Evolutionary conservation across 2,888 invertebrate species (phyloP).

Genomic region (Mythimna lalbum): DNA sequence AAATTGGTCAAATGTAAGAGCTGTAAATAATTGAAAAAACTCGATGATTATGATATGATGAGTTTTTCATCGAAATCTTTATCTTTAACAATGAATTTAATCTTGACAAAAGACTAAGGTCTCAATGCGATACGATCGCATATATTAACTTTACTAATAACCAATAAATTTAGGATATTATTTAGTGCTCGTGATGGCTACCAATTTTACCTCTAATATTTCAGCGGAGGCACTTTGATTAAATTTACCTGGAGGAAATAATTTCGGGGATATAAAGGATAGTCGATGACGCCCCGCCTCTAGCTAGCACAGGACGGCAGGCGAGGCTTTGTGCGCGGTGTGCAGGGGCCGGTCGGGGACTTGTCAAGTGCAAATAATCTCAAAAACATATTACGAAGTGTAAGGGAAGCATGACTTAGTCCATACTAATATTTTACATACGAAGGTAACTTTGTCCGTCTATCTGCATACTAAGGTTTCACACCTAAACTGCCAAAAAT

Average conservation of each 20-base stretch:
- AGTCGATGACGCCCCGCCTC: conserved; percentile 9
- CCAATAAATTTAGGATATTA: conserved; percentile 44
- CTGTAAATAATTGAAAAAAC: background rate
- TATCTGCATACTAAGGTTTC: background rate
- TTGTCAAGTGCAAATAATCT: background rate
- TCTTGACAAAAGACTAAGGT: background rate
- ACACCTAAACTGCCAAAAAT: background rate
- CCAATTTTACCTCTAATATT: conserved; percentile 56
- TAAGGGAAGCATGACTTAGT: background rate
- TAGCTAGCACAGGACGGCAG: background rate
- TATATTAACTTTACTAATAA: conserved; percentile 25
- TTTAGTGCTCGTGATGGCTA: conserved; percentile 29
- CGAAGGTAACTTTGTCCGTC: background rate
- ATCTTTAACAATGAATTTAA: no score
- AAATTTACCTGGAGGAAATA: conserved; percentile 48
- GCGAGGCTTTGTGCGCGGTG: background rate
- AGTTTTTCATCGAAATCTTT: background rate
- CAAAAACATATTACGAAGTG: background rate
- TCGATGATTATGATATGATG: background rate
- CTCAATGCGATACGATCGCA: no score
- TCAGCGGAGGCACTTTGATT: conserved; percentile 50
- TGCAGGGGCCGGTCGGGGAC: background rate
- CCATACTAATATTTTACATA: background rate
- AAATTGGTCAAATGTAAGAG: background rate
- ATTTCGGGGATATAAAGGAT: conserved; percentile 44